These are phyloP conservation scores for Atrina japonica DNA, from an alignment of 2,888 invertebrate species.

Conservation along the genomic window DNA sequence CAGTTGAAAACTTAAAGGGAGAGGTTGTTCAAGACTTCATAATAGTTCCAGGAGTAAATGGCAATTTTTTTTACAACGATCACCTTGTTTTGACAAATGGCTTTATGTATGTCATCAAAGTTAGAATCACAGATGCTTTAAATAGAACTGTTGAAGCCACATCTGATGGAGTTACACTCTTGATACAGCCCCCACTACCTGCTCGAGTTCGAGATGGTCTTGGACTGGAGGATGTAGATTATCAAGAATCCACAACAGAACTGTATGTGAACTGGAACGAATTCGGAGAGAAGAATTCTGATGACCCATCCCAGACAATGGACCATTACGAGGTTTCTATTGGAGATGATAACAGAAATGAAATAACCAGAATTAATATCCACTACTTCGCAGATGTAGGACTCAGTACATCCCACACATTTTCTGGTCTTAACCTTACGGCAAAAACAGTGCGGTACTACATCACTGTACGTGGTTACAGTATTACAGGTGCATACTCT, in stretches of 20 bases:
- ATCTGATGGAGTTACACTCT: constrained; percentile 62
- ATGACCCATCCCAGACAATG: constrained; percentile 42
- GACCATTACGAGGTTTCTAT: constrained; percentile 43
- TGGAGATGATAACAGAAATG: constrained; percentile 31
- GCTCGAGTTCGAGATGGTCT: constrained; percentile 64
- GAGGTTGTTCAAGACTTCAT: constrained; percentile 48
- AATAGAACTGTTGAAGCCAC: constrained; percentile 47
- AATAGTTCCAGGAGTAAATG: constrained; percentile 33
- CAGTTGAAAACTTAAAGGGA: constrained; percentile 54
- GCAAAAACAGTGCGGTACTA: constrained; percentile 44
- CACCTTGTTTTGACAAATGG: constrained; percentile 57
- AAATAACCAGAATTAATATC: constrained; percentile 36
- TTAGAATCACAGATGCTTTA: constrained; percentile 56
- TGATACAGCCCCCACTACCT: constrained; percentile 62
- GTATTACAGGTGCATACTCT: constrained; percentile 42
- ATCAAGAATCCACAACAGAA: constrained; percentile 53
- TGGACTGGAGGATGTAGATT: constrained; percentile 53
- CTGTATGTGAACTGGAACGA: constrained; percentile 65
- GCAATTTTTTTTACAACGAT: constrained; percentile 55
- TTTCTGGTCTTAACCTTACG: constrained; percentile 39
- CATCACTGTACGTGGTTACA: constrained; percentile 53
- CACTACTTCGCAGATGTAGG: constrained; percentile 40
- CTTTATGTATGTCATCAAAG: constrained; percentile 55
- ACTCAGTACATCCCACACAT: constrained; percentile 36
- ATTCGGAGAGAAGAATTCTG: constrained; percentile 47